Evolutionary conservation across 2,888 invertebrate species (phyloP).

Genomic region (Tipula unca): DNA sequence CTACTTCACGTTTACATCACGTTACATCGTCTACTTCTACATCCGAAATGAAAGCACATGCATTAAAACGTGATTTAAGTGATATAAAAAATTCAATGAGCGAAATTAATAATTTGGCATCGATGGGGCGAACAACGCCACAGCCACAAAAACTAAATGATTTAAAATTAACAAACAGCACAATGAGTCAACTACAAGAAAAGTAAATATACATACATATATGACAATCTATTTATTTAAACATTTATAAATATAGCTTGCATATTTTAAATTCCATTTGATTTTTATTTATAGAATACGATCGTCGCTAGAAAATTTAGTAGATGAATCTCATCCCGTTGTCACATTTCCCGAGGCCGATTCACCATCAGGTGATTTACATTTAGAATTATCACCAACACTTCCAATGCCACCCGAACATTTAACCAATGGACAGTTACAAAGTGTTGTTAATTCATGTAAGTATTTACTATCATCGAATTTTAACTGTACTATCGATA

Average conservation of each 20-base stretch:
- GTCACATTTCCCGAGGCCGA: conserved; percentile 77
- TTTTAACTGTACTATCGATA: conserved; percentile 24
- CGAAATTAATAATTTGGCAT: conserved; percentile 69
- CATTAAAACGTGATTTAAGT: conserved; percentile 67
- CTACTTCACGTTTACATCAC: conserved; percentile 44
- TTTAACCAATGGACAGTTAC: conserved; percentile 40
- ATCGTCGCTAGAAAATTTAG: conserved; percentile 70
- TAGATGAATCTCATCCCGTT: conserved; percentile 58
- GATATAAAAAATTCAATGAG: conserved; percentile 67
- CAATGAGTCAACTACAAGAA: conserved; percentile 28
- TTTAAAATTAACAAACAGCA: conserved; percentile 26
- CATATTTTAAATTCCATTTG: neutral
- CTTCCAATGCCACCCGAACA: conserved; percentile 36
- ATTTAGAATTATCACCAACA: conserved; percentile 38
- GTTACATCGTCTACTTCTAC: conserved; percentile 43
- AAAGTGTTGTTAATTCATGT: conserved; percentile 26
- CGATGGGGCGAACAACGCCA: conserved; percentile 30
- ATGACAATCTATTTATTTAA: neutral
- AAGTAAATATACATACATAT: conserved; percentile 21
- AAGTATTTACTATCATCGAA: conserved; percentile 32
- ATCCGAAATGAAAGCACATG: conserved; percentile 73
- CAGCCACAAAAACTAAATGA: conserved; percentile 25
- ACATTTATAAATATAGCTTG: neutral
- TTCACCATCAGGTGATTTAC: conserved; percentile 49
- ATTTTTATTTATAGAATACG: conserved; percentile 47